These are phyloP conservation scores for Orthonyx spaldingii DNA, from an alignment of 2,113 vertebrate genomes.

Conservation along the genomic window DNA sequence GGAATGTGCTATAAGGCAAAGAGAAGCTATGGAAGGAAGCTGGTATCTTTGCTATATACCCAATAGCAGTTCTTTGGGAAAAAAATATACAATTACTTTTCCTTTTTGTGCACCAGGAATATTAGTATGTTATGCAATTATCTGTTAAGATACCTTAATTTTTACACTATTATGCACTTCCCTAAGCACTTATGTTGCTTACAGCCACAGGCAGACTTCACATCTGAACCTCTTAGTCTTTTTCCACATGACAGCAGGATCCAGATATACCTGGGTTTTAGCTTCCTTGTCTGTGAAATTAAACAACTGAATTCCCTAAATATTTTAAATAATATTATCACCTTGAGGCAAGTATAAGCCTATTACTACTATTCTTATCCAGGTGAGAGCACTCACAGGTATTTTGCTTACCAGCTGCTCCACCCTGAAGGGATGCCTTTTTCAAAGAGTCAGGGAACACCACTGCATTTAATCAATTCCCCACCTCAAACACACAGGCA, in stretches of 20 bases:
- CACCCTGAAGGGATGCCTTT: background rate
- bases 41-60: background rate
- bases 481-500: rapidly evolving
- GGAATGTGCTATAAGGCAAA: background rate
- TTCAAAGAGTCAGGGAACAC: background rate
- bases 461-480: background rate
- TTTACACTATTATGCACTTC: background rate
- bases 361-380: background rate
- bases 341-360: background rate
- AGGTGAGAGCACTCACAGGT: background rate
- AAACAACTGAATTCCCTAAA: background rate
- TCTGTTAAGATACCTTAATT: background rate
- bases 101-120: background rate
- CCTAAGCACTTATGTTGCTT: background rate
- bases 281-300: background rate
- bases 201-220: background rate
- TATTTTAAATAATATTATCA: background rate
- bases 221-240: background rate
- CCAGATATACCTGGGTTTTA: background rate
- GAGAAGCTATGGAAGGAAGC: background rate
- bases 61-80: background rate
- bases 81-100: background rate
- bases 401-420: background rate
- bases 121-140: background rate
- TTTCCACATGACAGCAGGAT: background rate